Evolutionary conservation across 2,797 vertebrate genomes (phyloP), one percentile per base, ranked within the genome.

Genomic region (Hephaestus fuliginosus): DNA sequence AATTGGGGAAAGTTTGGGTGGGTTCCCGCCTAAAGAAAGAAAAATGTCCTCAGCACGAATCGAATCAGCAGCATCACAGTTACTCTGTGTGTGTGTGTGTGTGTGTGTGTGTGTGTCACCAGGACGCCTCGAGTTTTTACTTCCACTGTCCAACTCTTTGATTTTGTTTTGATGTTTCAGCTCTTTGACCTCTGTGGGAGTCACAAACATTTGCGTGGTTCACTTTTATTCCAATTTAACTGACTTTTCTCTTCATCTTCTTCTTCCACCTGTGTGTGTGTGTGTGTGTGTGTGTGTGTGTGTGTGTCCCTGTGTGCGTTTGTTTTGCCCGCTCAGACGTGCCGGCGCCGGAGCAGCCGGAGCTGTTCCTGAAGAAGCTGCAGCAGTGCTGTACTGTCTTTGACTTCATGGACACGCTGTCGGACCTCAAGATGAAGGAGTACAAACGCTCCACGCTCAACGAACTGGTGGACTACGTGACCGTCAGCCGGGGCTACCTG

Each of bases 351-450:
- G 98, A 99, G 96, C 98, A 99, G 96, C 97, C 98, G 90, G 97
- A 98, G 96, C 97, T 99, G 96, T 99, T 99, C 97, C 96, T 99
- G 96, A 99, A 99, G 97, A 99, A 99, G 96, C 96, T 99, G 95
- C 98, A 99, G 95, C 98, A 99, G 98, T 99, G 98, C 95, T 99
- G 98, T 95, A 98, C 99, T 74, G 96, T 99, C 95, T 99, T 99
- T 94, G 98, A 99, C 97, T 99, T 99, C 96, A 99, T 99, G 98
- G 98, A 99, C 97, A 99, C 98, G 80, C 96, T 99, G 95, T 98
- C 97, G 78, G 98, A 99, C 96, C 97, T 99, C 95, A 99, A 99
- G 97, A 99, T 99, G 98, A 99, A 99, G 97, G 98, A 99, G 96
- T 99, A 99, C 96, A 99, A 99, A 93, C 97, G 98, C 93, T 98